A percentile compares a stretch with the other conserved stretches of the same genome.
Evolutionary conservation across 2,113 vertebrate genomes (phyloP).

Genomic region (Martes martes): DNA sequence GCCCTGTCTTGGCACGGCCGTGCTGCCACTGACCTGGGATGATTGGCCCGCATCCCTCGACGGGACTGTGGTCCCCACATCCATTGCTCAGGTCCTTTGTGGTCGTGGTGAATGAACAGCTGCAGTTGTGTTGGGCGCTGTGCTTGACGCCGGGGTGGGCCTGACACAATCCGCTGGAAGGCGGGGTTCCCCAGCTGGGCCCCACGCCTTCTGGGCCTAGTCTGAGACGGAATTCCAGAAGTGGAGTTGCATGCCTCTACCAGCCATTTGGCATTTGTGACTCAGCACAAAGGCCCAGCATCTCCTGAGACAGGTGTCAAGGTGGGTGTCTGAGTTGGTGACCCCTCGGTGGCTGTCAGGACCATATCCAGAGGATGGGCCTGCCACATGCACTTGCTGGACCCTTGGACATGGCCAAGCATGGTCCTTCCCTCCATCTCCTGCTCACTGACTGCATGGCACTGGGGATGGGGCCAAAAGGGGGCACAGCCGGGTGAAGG

Average conservation of each 20-base stretch:
- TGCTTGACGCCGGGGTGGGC: no score
- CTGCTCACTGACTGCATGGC: rapidly evolving
- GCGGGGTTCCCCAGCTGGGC: neutral
- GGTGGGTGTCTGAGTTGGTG: no score
- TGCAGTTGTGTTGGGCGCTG: rapidly evolving
- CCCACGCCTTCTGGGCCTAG: neutral
- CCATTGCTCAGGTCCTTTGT: neutral
- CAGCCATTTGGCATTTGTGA: rapidly evolving
- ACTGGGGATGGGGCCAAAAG: rapidly evolving
- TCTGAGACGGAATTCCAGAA: neutral
- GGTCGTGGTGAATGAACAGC: no score
- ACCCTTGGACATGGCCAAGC: neutral
- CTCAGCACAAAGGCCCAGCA: neutral
- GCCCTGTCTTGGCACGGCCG: neutral
- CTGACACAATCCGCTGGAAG: neutral
- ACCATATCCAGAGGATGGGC: neutral
- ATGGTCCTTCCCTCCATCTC: neutral
- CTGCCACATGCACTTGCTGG: rapidly evolving
- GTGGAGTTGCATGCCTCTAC: rapidly evolving
- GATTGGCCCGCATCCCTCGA: neutral
- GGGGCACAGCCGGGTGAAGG: neutral
- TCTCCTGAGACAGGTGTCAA: neutral
- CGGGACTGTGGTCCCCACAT: neutral
- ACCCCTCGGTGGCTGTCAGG: no score
- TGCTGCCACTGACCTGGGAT: neutral